Conservation (phyloP, 2,797 vertebrate species). For the Notolabrus celidotus region DNA sequence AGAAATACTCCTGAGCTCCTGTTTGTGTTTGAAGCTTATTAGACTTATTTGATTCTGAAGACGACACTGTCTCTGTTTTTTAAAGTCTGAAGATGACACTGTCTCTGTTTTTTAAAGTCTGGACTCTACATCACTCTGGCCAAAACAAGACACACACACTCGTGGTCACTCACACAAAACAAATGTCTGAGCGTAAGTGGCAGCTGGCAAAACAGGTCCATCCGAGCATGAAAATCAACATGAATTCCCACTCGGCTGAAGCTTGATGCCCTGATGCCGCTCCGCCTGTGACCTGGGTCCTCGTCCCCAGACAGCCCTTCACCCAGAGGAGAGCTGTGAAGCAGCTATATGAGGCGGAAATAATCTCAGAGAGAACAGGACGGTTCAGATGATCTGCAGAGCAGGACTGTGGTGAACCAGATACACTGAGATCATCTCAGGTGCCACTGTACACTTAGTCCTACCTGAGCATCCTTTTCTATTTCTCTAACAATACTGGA, state of each 20-base stretch:
- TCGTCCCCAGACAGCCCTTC: conserved; percentile 72
- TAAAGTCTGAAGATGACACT: conserved; percentile 32
- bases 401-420: not conserved
- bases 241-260: conserved; percentile 75
- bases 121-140: conserved; percentile 47
- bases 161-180: conserved; percentile 66
- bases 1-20: conserved; percentile 8
- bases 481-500: too few species aligned
- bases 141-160: conserved; percentile 45
- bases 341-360: conserved; percentile 47
- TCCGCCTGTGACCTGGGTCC: conserved; percentile 65
- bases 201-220: conserved; percentile 82
- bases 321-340: conserved; percentile 43
- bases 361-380: conserved; percentile 46
- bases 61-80: conserved; percentile 54
- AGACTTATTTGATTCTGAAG: too few species aligned
- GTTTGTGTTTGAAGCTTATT: conserved; percentile 35
- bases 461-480: not conserved
- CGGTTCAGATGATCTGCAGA: conserved; percentile 39
- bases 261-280: conserved; percentile 66
- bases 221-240: conserved; percentile 79
- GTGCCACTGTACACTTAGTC: too few species aligned
- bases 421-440: not conserved
- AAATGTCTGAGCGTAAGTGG: conserved; percentile 76
- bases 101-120: conserved; percentile 54